Conservation (phyloP, 2,797 vertebrate species). For the Benthosema pterotum region DNA sequence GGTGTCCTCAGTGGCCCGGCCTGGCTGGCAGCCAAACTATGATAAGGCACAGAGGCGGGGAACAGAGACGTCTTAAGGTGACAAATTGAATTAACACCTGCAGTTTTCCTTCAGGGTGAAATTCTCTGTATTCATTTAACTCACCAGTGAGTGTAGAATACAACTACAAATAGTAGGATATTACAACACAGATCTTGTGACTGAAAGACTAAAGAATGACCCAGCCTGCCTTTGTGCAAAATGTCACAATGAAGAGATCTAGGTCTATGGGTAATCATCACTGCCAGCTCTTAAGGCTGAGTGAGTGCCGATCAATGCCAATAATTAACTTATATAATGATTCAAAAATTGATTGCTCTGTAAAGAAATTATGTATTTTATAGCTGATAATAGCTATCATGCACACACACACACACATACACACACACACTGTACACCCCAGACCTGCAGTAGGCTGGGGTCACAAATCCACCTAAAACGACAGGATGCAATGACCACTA, state of each 20-base stretch:
- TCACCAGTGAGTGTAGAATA: too few species aligned
- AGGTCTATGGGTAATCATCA: conserved; percentile 25
- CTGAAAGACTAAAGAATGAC: conserved; percentile 41
- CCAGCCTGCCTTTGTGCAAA: conserved; percentile 10
- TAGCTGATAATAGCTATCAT: too few species aligned
- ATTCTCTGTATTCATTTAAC: too few species aligned
- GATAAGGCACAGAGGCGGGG: conserved; percentile 22
- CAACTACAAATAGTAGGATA: too few species aligned
- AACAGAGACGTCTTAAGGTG: conserved; percentile 34
- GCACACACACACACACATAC: too few species aligned
- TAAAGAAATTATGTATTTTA: too few species aligned
- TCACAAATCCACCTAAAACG: too few species aligned
- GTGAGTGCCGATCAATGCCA: conserved; percentile 20
- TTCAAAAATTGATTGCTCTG: too few species aligned
- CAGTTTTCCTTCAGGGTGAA: conserved; percentile 26
- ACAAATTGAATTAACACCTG: conserved; percentile 43
- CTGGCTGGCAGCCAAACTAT: conserved; percentile 32
- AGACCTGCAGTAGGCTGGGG: too few species aligned
- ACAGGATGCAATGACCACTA: too few species aligned
- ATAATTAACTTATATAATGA: too few species aligned
- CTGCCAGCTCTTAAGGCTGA: conserved; percentile 16
- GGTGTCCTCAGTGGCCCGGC: conserved; percentile 9
- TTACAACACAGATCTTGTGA: conserved; percentile 14
- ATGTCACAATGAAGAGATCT: conserved; percentile 5
- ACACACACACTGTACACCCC: too few species aligned